Base-by-base conservation (phyloP, 2,113 vertebrate species). In the Chiloscyllium plagiosum region DNA sequence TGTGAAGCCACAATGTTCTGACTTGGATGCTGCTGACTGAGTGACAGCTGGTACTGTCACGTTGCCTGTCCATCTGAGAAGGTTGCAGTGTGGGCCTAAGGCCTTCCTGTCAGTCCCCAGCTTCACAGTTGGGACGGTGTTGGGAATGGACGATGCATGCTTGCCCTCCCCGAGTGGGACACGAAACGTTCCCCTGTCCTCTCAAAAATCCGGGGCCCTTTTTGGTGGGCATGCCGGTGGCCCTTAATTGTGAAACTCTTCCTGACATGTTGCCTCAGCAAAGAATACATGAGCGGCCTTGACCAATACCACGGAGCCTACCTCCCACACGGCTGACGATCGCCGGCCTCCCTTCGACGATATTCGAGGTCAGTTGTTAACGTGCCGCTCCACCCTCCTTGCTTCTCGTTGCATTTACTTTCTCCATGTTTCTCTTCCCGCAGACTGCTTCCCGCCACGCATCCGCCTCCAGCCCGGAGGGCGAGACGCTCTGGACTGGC, bases 381-480 rank as follows among this genome's bases (percentile, higher is more conserved):
- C 65, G 56, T 92, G 56, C 29, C 29, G 50, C 17, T 92, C 26
- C 56, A n/a, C 12, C 5, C 61, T 90, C 26, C 47, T 52, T 37
- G 50, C 17, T 66, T 12, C 22, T 93, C 66, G 66, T 66, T 66
- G 22, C 66, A 2, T 29, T 93, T 66, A 56, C 52, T 95, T 19
- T 95, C 47, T 95, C 69, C 69, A 17, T 95, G 20, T 70, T 72
- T 94, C 66, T 94, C 33, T 70, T 72, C 94, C 47, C 29, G 24
- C 94, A 95, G 94, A 95, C 94, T 95, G 94, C 94, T 95, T 95
- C 94, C 94, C 94, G 15, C 94, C 94, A 20, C 94, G 94, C 42
- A 95, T 95, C 94, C 94, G 94, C 94, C 94, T 95, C 94, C 94
- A 95, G 94, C 42, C 94, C 1, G 94, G 94, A 26, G 94, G 42